Conservation (phyloP, 2,113 vertebrate genomes). For the Rhinopithecus roxellana region DNA sequence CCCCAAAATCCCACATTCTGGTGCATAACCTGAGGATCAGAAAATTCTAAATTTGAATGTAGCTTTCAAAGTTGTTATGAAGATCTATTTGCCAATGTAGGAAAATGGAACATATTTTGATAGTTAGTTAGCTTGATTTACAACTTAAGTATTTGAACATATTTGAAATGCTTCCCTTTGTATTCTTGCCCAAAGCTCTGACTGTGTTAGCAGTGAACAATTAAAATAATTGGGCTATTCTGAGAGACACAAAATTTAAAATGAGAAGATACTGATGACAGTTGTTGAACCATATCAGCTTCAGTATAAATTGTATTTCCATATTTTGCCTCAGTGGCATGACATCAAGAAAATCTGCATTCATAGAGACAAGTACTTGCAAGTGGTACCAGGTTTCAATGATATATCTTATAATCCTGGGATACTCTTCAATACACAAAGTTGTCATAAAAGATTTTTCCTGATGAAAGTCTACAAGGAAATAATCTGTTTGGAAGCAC, state of each 20-base stretch:
- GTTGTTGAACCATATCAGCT: not conserved
- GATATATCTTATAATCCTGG: not conserved
- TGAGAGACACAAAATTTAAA: not conserved
- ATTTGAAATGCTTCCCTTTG: rapidly evolving
- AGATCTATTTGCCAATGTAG: not conserved
- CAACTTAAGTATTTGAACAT: not conserved
- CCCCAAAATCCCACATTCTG: not conserved
- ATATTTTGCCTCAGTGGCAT: not conserved
- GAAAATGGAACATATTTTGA: not conserved
- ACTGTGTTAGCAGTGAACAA: rapidly evolving
- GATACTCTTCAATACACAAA: not conserved
- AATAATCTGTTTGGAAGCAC: not conserved
- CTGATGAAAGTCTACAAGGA: not conserved
- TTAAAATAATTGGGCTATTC: not conserved
- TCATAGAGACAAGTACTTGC: not conserved
- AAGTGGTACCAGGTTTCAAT: not conserved
- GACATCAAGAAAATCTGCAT: not conserved
- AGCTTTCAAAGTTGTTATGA: not conserved
- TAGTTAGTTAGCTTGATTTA: not conserved
- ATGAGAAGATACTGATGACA: not conserved
- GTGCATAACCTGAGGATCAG: not conserved
- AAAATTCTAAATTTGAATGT: not conserved
- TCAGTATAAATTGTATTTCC: not conserved
- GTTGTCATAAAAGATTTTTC: not conserved
- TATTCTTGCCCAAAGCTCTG: no score